Evolutionary conservation across 2,797 vertebrate species (phyloP).

Genomic region (Pseudochirops cupreus): DNA sequence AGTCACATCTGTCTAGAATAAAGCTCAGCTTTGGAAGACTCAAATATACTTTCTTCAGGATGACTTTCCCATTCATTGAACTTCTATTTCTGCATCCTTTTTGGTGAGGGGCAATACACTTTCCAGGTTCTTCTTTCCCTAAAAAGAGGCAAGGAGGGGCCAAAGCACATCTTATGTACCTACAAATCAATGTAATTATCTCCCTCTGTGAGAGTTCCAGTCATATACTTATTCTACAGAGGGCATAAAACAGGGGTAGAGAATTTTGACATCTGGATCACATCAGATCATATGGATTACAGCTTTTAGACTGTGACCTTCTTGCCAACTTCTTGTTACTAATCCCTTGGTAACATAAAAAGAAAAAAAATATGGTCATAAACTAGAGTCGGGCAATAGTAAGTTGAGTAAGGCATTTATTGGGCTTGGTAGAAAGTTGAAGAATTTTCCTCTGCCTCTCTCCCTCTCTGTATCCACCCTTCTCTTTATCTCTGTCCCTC

Average conservation of each 20-base stretch:
- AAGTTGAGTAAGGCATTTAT: conserved; percentile 13
- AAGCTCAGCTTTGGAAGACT: conserved; percentile 58
- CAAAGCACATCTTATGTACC: conserved; percentile 17
- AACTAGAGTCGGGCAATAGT: conserved; percentile 71
- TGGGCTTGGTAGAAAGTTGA: conserved; percentile 29
- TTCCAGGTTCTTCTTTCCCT: conserved; percentile 63
- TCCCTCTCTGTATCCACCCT: neutral
- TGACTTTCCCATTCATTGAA: conserved; percentile 63
- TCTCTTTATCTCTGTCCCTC: neutral
- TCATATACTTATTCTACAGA: conserved; percentile 51
- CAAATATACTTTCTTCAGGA: conserved; percentile 73
- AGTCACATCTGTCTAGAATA: conserved; percentile 64
- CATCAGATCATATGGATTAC: conserved; percentile 75
- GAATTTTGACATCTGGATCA: conserved; percentile 77
- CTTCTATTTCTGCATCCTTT: conserved; percentile 73
- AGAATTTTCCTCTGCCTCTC: neutral
- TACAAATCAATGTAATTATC: conserved; percentile 63
- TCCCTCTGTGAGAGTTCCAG: conserved; percentile 48
- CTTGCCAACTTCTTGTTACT: conserved; percentile 81
- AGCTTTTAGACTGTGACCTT: conserved; percentile 75
- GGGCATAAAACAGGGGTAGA: conserved; percentile 48
- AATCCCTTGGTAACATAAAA: conserved; percentile 80
- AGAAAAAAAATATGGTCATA: conserved; percentile 75
- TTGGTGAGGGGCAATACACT: conserved; percentile 67
- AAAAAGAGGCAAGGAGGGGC: conserved; percentile 22